Conservation (phyloP, 2,888 invertebrate genomes). For the Horisme vitalbata region DNA sequence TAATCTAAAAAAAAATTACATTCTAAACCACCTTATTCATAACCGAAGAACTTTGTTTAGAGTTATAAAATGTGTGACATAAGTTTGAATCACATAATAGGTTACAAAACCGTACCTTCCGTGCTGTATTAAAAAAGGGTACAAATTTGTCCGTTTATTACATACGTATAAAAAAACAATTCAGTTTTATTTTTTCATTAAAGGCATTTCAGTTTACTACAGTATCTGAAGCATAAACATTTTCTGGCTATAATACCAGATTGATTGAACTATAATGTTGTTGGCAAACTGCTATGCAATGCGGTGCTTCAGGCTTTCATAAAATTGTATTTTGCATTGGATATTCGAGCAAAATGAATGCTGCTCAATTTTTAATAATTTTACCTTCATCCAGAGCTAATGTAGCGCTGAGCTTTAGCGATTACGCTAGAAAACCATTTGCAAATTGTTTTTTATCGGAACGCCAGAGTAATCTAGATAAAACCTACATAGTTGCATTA, state of each 20-base stretch:
- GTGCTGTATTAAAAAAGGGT: too few relatives aligned
- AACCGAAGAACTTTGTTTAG: too few relatives aligned
- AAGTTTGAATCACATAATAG: too few relatives aligned
- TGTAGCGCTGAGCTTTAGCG: background rate
- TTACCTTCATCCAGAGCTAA: background rate
- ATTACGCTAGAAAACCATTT: background rate
- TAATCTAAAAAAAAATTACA: too few relatives aligned
- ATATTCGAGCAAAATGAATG: constrained; percentile 1
- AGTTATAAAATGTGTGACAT: too few relatives aligned
- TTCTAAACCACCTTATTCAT: too few relatives aligned
- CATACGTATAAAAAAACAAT: too few relatives aligned
- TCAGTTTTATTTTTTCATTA: too few relatives aligned
- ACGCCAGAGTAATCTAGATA: background rate
- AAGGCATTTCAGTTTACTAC: too few relatives aligned
- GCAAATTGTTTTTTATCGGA: background rate
- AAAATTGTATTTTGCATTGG: constrained; percentile 7
- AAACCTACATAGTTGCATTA: too few relatives aligned
- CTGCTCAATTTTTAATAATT: background rate
- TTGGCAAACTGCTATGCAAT: constrained; percentile 3
- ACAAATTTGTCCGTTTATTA: too few relatives aligned
- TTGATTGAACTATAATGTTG: constrained; percentile 5
- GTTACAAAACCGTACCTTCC: too few relatives aligned
- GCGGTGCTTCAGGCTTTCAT: background rate
- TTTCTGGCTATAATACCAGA: constrained; percentile 3
- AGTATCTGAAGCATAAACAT: constrained; percentile 3